Conservation (phyloP, 2,113 vertebrate species). For the Ranitomeya imitator region DNA sequence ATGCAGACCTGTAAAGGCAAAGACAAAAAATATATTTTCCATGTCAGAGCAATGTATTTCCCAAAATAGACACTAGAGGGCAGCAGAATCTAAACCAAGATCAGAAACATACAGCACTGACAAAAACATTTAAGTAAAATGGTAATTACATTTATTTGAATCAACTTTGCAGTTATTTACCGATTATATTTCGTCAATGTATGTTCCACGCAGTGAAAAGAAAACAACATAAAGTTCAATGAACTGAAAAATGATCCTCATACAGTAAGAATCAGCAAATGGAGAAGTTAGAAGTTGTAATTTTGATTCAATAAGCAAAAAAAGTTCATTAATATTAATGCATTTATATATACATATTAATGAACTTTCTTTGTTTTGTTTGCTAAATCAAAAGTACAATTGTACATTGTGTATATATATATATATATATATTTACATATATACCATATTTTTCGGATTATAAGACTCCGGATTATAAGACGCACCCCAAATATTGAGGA, state of each 20-base stretch:
- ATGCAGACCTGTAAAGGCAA: not conserved
- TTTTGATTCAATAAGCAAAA: not conserved
- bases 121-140: conserved; percentile 33
- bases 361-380: not conserved
- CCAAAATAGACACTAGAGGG: conserved; percentile 25
- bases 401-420: not conserved
- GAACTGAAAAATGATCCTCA: conserved; percentile 50
- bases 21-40: not conserved
- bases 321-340: not conserved
- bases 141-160: conserved; percentile 50
- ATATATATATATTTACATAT: too few species aligned
- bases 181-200: conserved; percentile 41
- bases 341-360: not conserved
- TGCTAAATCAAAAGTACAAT: not conserved
- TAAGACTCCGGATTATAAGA: too few species aligned
- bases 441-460: too few species aligned
- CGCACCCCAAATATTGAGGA: too few species aligned
- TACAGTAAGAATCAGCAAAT: conserved; percentile 40
- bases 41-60: not conserved
- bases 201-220: conserved; percentile 32
- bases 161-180: conserved; percentile 48
- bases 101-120: not conserved
- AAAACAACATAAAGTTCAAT: conserved; percentile 51
- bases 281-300: conserved; percentile 1
- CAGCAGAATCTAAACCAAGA: conserved; percentile 8